A percentile compares a stretch with the other conserved stretches of the same genome.
phyloP scores from a whole-genome alignment of 2,888 invertebrate species.

The Unio delphinus region DNA sequence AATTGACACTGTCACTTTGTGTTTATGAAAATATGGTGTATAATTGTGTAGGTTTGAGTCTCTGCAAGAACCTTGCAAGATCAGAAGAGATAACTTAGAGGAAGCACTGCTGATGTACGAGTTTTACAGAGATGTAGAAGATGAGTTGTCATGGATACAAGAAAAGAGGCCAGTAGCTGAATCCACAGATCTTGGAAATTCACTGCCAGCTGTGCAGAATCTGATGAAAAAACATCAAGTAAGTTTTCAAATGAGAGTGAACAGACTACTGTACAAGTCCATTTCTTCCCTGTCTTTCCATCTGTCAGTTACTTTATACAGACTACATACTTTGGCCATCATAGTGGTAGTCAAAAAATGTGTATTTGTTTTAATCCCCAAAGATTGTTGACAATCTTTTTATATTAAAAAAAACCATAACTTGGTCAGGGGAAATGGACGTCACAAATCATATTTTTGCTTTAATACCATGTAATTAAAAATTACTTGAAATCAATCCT shows the following conservation, averaged over 20 bases:
- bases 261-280: neutral
- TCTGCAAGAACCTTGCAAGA: constrained; percentile 91
- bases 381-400: no score
- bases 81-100: constrained; percentile 91
- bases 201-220: constrained; percentile 84
- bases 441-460: no score
- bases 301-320: neutral
- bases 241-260: constrained; percentile 1
- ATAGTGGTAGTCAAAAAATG: neutral
- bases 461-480: no score
- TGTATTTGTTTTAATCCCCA: neutral
- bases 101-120: constrained; percentile 91
- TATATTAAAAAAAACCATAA: no score
- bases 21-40: neutral
- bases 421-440: no score
- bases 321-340: neutral
- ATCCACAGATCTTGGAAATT: constrained; percentile 80
- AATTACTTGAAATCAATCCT: no score
- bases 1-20: no score
- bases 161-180: constrained; percentile 82
- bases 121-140: constrained; percentile 92
- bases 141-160: constrained; percentile 92
- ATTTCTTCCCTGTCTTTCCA: neutral
- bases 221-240: constrained; percentile 92
- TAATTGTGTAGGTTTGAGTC: constrained; percentile 79